phyloP scores from a whole-genome alignment of 2,797 vertebrate species.

The Ceryle rudis region DNA sequence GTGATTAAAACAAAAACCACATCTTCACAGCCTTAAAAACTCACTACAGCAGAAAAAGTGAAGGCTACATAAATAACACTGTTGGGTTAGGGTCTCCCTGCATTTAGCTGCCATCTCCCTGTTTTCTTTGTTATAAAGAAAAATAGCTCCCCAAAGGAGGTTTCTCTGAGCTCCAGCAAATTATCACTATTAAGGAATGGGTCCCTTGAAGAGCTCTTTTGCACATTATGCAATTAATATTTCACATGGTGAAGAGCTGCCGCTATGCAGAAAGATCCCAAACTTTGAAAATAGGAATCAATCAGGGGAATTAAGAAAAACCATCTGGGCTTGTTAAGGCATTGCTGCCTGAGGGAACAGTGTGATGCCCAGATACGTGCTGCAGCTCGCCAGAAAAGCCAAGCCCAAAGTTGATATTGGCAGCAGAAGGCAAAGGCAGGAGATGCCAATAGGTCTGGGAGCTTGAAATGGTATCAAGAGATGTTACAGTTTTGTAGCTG shows the following conservation, averaged over 20 bases:
- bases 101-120: not conserved
- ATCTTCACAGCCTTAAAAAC: not conserved
- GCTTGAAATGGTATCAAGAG: not conserved
- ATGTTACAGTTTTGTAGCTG: not conserved
- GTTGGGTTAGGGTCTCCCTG: not conserved
- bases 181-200: not conserved
- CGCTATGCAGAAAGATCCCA: not conserved
- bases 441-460: not conserved
- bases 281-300: not conserved
- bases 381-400: not conserved
- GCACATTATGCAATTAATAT: not conserved
- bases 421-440: not conserved
- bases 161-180: not conserved
- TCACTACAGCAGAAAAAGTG: not conserved
- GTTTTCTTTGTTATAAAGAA: not conserved
- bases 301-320: not conserved
- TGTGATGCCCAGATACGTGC: rapidly evolving
- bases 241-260: not conserved
- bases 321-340: not conserved
- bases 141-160: not conserved
- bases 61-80: not conserved
- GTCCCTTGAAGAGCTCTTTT: not conserved
- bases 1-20: not conserved
- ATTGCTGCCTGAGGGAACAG: not conserved
- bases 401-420: not conserved